Evolutionary conservation across 2,888 invertebrate genomes (phyloP).

Genomic region (Dryomyza anilis): DNA sequence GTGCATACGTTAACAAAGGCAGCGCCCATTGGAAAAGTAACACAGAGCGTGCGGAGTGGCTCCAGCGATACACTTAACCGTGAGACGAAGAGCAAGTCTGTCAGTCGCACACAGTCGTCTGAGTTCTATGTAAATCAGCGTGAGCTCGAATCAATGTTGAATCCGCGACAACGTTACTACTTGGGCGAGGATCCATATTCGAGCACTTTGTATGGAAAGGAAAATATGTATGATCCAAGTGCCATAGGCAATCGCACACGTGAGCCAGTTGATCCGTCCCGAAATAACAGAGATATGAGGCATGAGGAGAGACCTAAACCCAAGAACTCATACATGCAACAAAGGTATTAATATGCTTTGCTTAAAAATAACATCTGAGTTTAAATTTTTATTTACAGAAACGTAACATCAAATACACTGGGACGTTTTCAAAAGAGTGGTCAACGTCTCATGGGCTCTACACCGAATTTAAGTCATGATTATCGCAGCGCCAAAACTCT

Average conservation of each 20-base stretch:
- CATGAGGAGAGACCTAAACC: not conserved
- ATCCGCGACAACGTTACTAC: conserved; percentile 78
- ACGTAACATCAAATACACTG: conserved; percentile 68
- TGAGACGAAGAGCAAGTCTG: conserved; percentile 4
- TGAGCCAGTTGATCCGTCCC: conserved; percentile 37
- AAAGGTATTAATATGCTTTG: not conserved
- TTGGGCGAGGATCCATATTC: conserved; percentile 87
- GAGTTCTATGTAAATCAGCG: conserved; percentile 39
- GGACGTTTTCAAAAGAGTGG: conserved; percentile 85
- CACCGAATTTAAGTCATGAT: conserved; percentile 60
- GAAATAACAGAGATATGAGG: conserved; percentile 32
- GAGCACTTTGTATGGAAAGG: conserved; percentile 80
- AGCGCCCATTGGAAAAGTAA: conserved; percentile 5
- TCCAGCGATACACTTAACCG: conserved; percentile 30
- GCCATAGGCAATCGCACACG: conserved; percentile 40
- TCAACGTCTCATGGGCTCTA: conserved; percentile 70
- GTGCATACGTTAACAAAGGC: not conserved
- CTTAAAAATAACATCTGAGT: not conserved
- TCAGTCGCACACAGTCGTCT: conserved; percentile 27
- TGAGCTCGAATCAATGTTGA: conserved; percentile 54
- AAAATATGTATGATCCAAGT: conserved; percentile 74
- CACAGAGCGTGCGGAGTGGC: not conserved
- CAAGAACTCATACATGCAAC: not conserved
- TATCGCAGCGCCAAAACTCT: conserved; percentile 75
- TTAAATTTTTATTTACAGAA: conserved; percentile 35